These are phyloP conservation scores for Crematogaster levior DNA, from an alignment of 2,888 invertebrate species.

Conservation along the genomic window DNA sequence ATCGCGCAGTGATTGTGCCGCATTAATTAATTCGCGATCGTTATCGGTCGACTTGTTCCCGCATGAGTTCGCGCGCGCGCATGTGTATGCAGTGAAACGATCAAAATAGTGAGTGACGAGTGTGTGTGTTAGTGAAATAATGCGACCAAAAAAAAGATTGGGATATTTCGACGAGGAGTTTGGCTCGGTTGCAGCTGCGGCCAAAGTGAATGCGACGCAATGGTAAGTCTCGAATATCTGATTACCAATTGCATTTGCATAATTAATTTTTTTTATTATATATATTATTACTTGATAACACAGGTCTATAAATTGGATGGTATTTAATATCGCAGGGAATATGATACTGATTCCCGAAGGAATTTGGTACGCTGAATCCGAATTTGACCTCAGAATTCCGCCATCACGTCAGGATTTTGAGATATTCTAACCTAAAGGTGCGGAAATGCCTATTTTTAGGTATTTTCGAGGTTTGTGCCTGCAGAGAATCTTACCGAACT, in stretches of 20 bases:
- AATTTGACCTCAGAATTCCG: too few relatives aligned
- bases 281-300: background rate
- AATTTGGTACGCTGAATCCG: too few relatives aligned
- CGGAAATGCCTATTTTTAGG: too few relatives aligned
- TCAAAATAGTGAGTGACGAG: background rate
- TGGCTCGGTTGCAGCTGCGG: background rate
- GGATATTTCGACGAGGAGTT: background rate
- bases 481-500: too few relatives aligned
- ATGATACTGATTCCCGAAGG: too few relatives aligned
- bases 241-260: background rate
- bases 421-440: too few relatives aligned
- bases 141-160: background rate
- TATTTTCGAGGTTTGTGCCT: too few relatives aligned
- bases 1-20: background rate
- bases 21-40: conserved; percentile 6
- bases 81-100: background rate
- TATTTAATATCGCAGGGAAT: too few relatives aligned
- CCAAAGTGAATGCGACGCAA: background rate
- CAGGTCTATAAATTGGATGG: too few relatives aligned
- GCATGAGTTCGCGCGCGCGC: background rate
- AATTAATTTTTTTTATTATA: conserved; percentile 3
- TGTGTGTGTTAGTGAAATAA: background rate
- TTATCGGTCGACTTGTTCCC: background rate
- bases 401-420: too few relatives aligned
- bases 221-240: background rate